Conservation (phyloP, 92 coral and sea anemone genomes). For the Nematostella vectensis region DNA sequence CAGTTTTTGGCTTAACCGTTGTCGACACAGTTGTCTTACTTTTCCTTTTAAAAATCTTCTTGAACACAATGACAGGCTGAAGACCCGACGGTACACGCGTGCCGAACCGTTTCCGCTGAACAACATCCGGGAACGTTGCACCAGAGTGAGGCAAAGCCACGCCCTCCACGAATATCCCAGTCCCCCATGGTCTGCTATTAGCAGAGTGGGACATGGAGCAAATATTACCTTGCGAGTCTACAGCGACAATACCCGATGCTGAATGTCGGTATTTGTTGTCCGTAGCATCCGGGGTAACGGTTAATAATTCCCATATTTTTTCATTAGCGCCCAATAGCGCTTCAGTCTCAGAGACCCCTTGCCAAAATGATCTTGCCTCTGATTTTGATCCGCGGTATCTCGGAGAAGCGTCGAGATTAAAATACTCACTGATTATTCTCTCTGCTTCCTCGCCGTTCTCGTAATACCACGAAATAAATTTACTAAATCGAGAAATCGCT, state of each 20-base stretch:
- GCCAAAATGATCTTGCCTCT: slow-evolving; percentile 56
- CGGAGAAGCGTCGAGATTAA: slow-evolving; percentile 41
- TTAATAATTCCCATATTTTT: slow-evolving; percentile 51
- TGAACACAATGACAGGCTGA: slow-evolving; percentile 72
- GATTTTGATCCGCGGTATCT: slow-evolving; percentile 39
- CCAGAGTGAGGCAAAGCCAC: slow-evolving; percentile 83
- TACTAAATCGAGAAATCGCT: slow-evolving; percentile 66
- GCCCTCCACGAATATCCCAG: slow-evolving; percentile 87
- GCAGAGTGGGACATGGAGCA: slow-evolving; percentile 87
- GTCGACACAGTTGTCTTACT: too few relatives aligned
- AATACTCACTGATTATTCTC: slow-evolving; percentile 37
- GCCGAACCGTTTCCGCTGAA: slow-evolving; percentile 43
- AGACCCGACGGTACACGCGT: slow-evolving; percentile 59
- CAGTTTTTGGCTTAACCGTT: too few relatives aligned
- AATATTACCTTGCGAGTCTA: slow-evolving; percentile 78
- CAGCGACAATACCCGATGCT: slow-evolving; percentile 72
- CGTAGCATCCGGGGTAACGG: slow-evolving; percentile 16
- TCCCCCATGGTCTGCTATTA: slow-evolving; percentile 81
- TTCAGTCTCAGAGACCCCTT: slow-evolving; percentile 34
- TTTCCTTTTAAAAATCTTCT: too few relatives aligned
- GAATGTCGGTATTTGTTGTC: slow-evolving; percentile 23
- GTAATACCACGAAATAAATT: slow-evolving; percentile 58
- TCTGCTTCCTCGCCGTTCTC: slow-evolving; percentile 46
- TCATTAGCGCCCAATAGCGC: slow-evolving; percentile 44
- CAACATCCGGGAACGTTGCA: slow-evolving; percentile 40